Evolutionary conservation across 2,797 vertebrate genomes (phyloP), one percentile per base, ranked within the genome.

Genomic region (Toxotes lorentzi): DNA sequence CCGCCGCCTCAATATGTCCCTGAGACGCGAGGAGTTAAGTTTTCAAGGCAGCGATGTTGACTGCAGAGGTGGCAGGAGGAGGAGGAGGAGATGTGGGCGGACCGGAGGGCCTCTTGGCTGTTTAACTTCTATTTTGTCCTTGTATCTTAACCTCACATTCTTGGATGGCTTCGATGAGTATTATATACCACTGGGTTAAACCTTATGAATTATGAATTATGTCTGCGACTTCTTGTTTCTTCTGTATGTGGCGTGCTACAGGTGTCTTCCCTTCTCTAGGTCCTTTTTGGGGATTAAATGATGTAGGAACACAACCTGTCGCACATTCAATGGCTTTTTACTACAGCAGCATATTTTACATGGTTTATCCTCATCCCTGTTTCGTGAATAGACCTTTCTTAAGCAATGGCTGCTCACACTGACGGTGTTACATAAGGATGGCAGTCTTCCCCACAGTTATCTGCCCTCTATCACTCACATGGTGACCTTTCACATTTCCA

Each of bases 1-100:
- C 66, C 35, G 4, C 24, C 7, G 61, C 35, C 13, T 19, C 23
- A 30, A 68, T 38, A 48, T 34, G 74, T 60, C 68, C 57, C 73
- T 32, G 65, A 63, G 65, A 58, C 41, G 5, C 1, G 51, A 8
- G 61, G 51, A 63, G 40, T 58, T 51, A 50, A 34, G 50, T 21
- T 53, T 48, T 81, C 41, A 81, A 84, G 74, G 79, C 73, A 8
- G 16, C 1, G 56, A 50, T 79, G 81, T 60, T 67, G 69, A 66
- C 54, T 54, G 76, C 47, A 59, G 56, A 66, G 68, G 66, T 24
- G 69, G 68, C 58, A 43, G 56, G 59, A 65, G 51, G 73, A 32
- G 41, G 41, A 58, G 66, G 27, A 17, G 82, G 57, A 60, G 48
- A 41, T 54, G 70, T 83, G 73, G 87, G 85, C 1, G 67, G 75